Base-by-base conservation (phyloP, 64 coral and sea anemone genomes). In the Hydrozoanthus tunicans region DNA sequence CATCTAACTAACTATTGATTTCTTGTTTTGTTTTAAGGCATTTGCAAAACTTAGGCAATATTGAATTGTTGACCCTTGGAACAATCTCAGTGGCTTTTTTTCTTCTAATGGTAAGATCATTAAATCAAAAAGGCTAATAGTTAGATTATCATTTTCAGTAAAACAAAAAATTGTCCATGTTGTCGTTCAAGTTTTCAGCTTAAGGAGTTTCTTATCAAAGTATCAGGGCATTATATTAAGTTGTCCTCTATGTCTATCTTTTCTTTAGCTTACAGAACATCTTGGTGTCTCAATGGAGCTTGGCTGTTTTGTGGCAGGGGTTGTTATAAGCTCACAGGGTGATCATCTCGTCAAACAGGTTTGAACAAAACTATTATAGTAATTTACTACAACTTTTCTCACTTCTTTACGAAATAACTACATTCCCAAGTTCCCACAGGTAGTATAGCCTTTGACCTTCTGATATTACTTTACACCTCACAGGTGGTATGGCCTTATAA, bases 271-370 rank as follows among this genome's bases (percentile, higher is more conserved):
- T 25, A 93, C 96, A 78, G 96, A 98, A 83, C 93, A 94, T 17
- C 92, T 98, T 75, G 96, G 96, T 74, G 93, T 98, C 71, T 98
- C 96, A 8, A 98, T 98, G 96, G 96, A 98, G 70, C 78, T 98
- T 20, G 96, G 96, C 24, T 98, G 96, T 95, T 98, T 98, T 93
- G 85, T 98, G 54, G 93, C 96, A 82, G 96, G 96, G 62, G 93
- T 94, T 25, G 89, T 98, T 32, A 91, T 98, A 23, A 98, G 96
- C 81, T 94, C 96, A 13, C 93, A 95, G 25, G 93, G 96, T 6
- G 96, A 98, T 24, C 86, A 90, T 56, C 78, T 98, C 62, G 89
- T 92, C n/a, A 91, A 94, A 82, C 73, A 98, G 96, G 96, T 98
- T 70, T 3, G 70, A 85, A 23, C 73, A 15, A 11, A 6, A 7